Evolutionary conservation across 2,113 vertebrate species (phyloP).

Genomic region (Rissa tridactyla): DNA sequence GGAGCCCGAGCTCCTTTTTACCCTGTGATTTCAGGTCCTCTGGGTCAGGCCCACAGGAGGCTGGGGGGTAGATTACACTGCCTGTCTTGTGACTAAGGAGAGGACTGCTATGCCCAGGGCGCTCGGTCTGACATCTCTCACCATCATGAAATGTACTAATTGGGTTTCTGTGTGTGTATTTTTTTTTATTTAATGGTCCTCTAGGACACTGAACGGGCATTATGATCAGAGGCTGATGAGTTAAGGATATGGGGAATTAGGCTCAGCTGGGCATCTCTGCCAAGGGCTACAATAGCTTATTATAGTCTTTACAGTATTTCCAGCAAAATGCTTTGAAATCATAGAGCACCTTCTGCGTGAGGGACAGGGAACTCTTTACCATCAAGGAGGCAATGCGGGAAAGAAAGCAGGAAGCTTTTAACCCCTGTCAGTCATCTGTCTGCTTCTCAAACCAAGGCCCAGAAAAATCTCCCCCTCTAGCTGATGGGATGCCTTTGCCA

Average conservation of each 20-base stretch:
- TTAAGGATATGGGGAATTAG: constrained; percentile 39
- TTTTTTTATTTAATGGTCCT: constrained; percentile 23
- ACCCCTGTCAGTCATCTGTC: constrained; percentile 70
- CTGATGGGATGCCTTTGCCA: constrained; percentile 40
- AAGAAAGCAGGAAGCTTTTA: constrained; percentile 62
- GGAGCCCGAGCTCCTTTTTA: background rate
- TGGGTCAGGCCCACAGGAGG: background rate
- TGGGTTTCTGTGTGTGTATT: background rate
- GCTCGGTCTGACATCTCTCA: background rate
- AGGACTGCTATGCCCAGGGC: background rate
- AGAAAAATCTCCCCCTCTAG: constrained; percentile 25
- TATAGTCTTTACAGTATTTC: constrained; percentile 1
- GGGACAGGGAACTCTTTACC: constrained; percentile 27
- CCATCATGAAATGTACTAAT: constrained; percentile 9
- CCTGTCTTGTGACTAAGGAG: background rate
- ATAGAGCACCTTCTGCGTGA: constrained; percentile 10
- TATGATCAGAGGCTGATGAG: constrained; percentile 36
- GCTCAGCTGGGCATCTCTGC: constrained; percentile 45
- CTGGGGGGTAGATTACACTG: background rate
- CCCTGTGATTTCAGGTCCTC: background rate
- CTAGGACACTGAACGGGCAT: constrained; percentile 18
- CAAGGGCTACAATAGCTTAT: constrained; percentile 5
- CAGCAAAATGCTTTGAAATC: constrained; percentile 44
- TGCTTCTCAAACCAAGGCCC: constrained; percentile 18
- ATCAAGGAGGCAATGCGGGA: constrained; percentile 31